Evolutionary conservation across 2,113 vertebrate genomes (phyloP).

Genomic region (Nyctibius bracteatus): DNA sequence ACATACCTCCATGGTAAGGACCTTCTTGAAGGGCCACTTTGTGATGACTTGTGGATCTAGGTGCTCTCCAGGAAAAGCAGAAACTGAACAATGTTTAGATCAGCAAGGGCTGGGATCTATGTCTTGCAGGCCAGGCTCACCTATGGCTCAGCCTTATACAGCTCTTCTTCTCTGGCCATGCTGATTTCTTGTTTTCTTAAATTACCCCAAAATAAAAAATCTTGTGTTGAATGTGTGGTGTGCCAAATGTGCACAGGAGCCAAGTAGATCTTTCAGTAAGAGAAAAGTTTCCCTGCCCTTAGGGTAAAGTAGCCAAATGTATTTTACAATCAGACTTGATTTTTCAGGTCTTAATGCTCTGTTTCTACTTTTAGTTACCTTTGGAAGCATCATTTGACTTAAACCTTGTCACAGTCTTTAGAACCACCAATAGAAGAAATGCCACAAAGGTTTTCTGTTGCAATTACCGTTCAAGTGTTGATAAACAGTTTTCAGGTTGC

Average conservation of each 20-base stretch:
- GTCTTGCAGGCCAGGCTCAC: not conserved
- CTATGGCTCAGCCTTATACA: not conserved
- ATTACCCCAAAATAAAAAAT: not conserved
- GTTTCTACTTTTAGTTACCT: not conserved
- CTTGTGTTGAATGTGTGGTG: not conserved
- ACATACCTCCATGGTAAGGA: not conserved
- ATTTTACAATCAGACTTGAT: not conserved
- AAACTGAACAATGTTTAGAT: not conserved
- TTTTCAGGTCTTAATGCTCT: not conserved
- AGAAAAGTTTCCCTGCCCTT: not conserved
- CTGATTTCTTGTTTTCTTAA: not conserved
- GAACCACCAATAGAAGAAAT: not conserved
- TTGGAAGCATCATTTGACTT: not conserved
- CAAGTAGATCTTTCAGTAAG: not conserved
- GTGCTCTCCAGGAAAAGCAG: not conserved
- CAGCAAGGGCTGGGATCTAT: not conserved
- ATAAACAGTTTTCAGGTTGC: not conserved
- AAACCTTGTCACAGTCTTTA: not conserved
- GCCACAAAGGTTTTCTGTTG: not conserved
- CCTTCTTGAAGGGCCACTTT: not conserved
- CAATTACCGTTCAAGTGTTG: not conserved
- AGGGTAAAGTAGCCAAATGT: not conserved
- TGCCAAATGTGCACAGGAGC: not conserved
- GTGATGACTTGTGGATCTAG: not conserved
- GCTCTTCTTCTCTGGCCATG: not conserved